Conservation (phyloP, 2,113 vertebrate species). For the Rafetus swinhoei region DNA sequence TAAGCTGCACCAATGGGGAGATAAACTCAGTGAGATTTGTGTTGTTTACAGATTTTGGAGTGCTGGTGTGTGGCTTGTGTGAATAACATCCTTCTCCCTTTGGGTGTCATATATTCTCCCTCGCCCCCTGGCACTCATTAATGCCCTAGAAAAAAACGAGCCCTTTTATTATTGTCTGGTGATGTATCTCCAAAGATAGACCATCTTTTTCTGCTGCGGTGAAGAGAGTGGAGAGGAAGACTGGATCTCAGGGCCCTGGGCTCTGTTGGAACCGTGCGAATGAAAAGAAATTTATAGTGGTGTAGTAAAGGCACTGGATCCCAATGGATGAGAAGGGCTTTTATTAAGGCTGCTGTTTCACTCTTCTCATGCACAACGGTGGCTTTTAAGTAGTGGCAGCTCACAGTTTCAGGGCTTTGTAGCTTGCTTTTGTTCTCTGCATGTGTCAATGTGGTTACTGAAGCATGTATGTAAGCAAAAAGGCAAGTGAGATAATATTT, state of each 20-base stretch:
- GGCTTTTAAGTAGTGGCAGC: not conserved
- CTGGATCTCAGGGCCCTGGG: not conserved
- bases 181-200: not conserved
- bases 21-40: not conserved
- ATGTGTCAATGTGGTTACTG: not conserved
- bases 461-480: not conserved
- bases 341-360: not conserved
- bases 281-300: not conserved
- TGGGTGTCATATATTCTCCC: not conserved
- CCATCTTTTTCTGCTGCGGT: not conserved
- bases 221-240: not conserved
- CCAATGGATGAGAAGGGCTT: not conserved
- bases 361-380: not conserved
- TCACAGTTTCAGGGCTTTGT: not conserved
- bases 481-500: not conserved
- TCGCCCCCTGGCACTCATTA: not conserved
- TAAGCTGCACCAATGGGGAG: not conserved
- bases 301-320: not conserved
- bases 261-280: not conserved
- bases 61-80: not conserved
- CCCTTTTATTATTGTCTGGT: not conserved
- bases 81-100: not conserved
- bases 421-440: not conserved
- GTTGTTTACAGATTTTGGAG: not conserved
- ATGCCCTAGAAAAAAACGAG: not conserved